A percentile compares a stretch with the other conserved stretches of the same genome.
phyloP scores from a whole-genome alignment of 2,888 invertebrate genomes.

The Brenthis ino region DNA sequence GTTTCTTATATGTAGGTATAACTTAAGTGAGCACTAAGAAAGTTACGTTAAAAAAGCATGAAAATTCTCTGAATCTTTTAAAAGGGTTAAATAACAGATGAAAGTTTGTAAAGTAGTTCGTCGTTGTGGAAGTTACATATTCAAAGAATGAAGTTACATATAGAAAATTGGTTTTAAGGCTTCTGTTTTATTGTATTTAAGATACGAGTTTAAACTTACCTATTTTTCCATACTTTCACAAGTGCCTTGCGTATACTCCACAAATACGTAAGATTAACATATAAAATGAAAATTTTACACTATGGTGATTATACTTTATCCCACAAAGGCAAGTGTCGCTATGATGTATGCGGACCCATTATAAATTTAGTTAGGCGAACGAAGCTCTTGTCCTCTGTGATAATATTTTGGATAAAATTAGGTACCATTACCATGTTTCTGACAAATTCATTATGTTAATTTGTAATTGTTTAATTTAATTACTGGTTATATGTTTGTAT shows the following conservation, averaged over 20 bases:
- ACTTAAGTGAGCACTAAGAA: too few relatives aligned
- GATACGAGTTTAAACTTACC: background rate
- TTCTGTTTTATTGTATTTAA: too few relatives aligned
- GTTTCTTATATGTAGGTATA: too few relatives aligned
- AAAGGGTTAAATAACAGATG: too few relatives aligned
- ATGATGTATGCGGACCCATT: constrained; percentile 18
- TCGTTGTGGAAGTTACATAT: too few relatives aligned
- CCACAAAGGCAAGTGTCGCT: constrained; percentile 20
- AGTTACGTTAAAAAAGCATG: too few relatives aligned
- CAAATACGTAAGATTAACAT: constrained; percentile 13
- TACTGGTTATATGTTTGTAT: background rate
- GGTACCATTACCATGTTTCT: background rate
- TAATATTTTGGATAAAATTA: constrained; percentile 8
- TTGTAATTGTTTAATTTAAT: background rate
- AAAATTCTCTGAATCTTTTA: too few relatives aligned
- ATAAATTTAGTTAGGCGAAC: constrained; percentile 24
- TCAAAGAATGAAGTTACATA: too few relatives aligned
- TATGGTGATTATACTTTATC: constrained; percentile 14
- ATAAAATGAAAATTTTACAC: constrained; percentile 16
- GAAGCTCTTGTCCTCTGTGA: constrained; percentile 12
- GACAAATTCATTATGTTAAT: background rate
- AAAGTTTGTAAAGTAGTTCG: too few relatives aligned
- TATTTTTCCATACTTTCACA: background rate
- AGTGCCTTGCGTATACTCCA: constrained; percentile 1
- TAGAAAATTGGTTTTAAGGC: background rate